Base-by-base conservation (phyloP, 2,888 invertebrate species). In the Hirtodrosophila alboralis region DNA sequence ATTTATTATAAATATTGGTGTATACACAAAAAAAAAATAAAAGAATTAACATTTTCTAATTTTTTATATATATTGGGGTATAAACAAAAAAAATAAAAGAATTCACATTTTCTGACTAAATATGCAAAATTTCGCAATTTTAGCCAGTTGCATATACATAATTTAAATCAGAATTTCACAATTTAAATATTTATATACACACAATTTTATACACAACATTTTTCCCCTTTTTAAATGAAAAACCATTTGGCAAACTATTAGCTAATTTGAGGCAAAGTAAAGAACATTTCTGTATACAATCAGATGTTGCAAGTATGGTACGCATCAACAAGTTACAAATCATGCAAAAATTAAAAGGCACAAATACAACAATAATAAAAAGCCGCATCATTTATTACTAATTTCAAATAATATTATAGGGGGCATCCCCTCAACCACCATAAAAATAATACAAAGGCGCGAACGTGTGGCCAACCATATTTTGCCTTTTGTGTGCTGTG, bases 321-420 rank as follows among this genome's bases (percentile, higher is more conserved):
- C 18, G 21, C 23, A 31, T 66, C 67, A 66, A 66, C 33, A 60
- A 66, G 41, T 67, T 47, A 6, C 18, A 21, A 54, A 33, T 23
- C 28, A 44, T 33, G 54, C 62, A 6, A 54, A 43, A 45, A 7
- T 28, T 18, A 30, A 34, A 34, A 62, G 18, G 13, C 21, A 43
- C 12, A 43, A 51, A 37, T 41, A 10, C n/a, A n/a, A 5, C 18
- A 18, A 12, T 7, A 7, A 12, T 16, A 58, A 68, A 59, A 69
- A 37, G 70, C 73, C 63, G 66, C 83, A 72, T 81, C 80, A 80
- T 84, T 80, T 79, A 70, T 72, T 51, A 68, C 61, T 77, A 64
- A 78, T 77, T 65, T 67, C 59, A 64, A 60, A 70, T 58, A 74
- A 61, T 38, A 21, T 34, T 44, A 27, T 30, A n/a, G n/a, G n/a